These are phyloP conservation scores for Eutrigla gurnardus DNA, from an alignment of 2,797 vertebrate genomes.

Conservation along the genomic window DNA sequence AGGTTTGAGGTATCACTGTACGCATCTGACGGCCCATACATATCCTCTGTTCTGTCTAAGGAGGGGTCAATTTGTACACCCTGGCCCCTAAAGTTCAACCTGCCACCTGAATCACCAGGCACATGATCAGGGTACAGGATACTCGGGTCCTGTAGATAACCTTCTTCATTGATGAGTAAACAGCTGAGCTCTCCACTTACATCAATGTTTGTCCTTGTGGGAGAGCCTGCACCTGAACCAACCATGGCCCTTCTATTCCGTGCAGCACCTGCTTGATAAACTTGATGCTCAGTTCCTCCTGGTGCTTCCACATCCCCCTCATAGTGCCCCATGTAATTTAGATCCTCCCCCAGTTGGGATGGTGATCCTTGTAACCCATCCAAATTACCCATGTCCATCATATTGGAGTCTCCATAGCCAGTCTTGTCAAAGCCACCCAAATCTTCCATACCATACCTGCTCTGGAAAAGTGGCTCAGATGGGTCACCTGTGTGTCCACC, in stretches of 20 bases:
- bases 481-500: conserved; percentile 60
- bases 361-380: conserved; percentile 73
- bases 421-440: conserved; percentile 73
- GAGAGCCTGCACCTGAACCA: conserved; percentile 45
- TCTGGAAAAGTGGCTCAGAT: conserved; percentile 74
- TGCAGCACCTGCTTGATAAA: conserved; percentile 50
- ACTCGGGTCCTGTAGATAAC: conserved; percentile 81
- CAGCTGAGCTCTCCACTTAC: conserved; percentile 77
- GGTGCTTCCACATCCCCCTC: conserved; percentile 63
- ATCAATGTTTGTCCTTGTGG: conserved; percentile 61
- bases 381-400: conserved; percentile 75
- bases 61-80: conserved; percentile 53
- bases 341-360: conserved; percentile 60
- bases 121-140: conserved; percentile 66
- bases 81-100: conserved; percentile 63
- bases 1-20: conserved; percentile 82
- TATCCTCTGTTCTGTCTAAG: conserved; percentile 49
- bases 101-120: conserved; percentile 49
- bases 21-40: conserved; percentile 71
- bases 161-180: conserved; percentile 86
- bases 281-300: conserved; percentile 63
- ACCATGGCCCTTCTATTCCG: conserved; percentile 51
- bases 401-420: conserved; percentile 65
- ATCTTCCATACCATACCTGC: conserved; percentile 76
- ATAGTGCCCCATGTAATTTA: conserved; percentile 73